A percentile compares a stretch with the other conserved stretches of the same genome.
These are phyloP conservation scores for Zaprionus capensis DNA, from an alignment of 1,140 invertebrate genomes.

Conservation along the genomic window DNA sequence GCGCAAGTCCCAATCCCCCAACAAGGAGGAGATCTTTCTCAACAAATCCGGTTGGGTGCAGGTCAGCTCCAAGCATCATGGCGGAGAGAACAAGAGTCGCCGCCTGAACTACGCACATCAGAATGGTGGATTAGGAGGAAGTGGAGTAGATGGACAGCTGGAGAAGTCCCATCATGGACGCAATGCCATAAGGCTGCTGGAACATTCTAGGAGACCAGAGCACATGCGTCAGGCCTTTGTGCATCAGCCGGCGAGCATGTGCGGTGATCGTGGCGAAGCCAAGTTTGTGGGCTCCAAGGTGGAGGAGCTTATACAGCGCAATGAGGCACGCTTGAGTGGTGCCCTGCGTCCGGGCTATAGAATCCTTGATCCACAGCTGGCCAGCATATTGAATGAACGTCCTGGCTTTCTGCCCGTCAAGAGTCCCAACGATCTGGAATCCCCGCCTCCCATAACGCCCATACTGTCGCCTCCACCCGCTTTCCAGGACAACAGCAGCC, in stretches of 20 bases:
- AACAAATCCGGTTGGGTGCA: slow-evolving; percentile 84
- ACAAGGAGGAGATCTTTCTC: slow-evolving; percentile 79
- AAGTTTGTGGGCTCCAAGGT: slow-evolving; percentile 78
- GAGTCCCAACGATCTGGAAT: slow-evolving; percentile 68
- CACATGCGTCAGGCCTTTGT: slow-evolving; percentile 51
- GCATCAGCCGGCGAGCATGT: slow-evolving; percentile 51
- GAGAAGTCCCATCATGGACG: slow-evolving; percentile 33
- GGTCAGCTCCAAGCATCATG: slow-evolving; percentile 66
- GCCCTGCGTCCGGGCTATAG: slow-evolving; percentile 71
- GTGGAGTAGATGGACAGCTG: background rate
- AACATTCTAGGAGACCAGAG: slow-evolving; percentile 55
- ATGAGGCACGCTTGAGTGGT: slow-evolving; percentile 65
- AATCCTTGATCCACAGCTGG: slow-evolving; percentile 78
- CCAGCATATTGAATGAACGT: slow-evolving; percentile 78
- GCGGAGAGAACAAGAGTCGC: slow-evolving; percentile 49
- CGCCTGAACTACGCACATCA: slow-evolving; percentile 56
- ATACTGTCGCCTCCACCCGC: slow-evolving; percentile 85
- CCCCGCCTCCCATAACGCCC: slow-evolving; percentile 84
- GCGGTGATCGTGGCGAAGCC: slow-evolving; percentile 37
- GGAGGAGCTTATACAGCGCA: slow-evolving; percentile 79
- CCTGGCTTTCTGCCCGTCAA: slow-evolving; percentile 81
- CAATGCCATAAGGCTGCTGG: slow-evolving; percentile 43
- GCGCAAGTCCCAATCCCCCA: slow-evolving; percentile 61
- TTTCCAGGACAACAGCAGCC: slow-evolving; percentile 84
- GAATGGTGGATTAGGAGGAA: slow-evolving; percentile 32